phyloP scores from a whole-genome alignment of 2,113 vertebrate genomes.

The Psilopogon haemacephalus region DNA sequence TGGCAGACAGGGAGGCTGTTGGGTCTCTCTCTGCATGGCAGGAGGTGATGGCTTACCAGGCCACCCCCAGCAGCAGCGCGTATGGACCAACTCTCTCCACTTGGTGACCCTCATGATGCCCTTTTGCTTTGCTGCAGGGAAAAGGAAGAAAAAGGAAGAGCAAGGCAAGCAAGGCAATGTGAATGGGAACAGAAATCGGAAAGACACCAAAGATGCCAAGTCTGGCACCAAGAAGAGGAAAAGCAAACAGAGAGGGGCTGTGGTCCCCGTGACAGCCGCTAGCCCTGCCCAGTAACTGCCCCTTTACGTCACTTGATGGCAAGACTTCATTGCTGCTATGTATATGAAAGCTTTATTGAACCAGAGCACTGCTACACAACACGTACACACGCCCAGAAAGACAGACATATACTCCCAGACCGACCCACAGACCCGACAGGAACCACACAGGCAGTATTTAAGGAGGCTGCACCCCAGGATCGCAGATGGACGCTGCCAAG shows the following conservation, averaged over 20 bases:
- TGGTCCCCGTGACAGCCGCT: conserved; percentile 61
- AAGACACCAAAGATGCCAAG: conserved; percentile 76
- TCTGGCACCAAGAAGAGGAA: conserved; percentile 79
- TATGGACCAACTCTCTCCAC: accelerated
- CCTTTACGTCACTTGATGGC: not conserved
- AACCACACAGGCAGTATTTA: not conserved
- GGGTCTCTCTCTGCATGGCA: not conserved
- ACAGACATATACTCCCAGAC: conserved; percentile 23
- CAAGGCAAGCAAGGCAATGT: conserved; percentile 72
- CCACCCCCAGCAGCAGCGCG: accelerated
- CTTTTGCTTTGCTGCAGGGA: conserved; percentile 70
- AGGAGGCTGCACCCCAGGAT: not conserved
- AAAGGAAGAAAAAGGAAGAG: conserved; percentile 76
- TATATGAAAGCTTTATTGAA: conserved; percentile 69
- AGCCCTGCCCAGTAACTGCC: conserved; percentile 79
- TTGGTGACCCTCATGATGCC: not conserved
- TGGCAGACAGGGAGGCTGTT: not conserved
- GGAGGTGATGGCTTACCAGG: accelerated
- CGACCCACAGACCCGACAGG: not conserved
- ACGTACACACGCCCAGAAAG: not conserved
- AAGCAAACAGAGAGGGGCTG: conserved; percentile 76
- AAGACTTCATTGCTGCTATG: conserved; percentile 69
- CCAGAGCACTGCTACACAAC: conserved; percentile 46
- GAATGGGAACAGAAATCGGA: conserved; percentile 72
- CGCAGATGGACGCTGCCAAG: not conserved